Conservation (phyloP, 2,113 vertebrate species). For the Nannobrachium achirus region DNA sequence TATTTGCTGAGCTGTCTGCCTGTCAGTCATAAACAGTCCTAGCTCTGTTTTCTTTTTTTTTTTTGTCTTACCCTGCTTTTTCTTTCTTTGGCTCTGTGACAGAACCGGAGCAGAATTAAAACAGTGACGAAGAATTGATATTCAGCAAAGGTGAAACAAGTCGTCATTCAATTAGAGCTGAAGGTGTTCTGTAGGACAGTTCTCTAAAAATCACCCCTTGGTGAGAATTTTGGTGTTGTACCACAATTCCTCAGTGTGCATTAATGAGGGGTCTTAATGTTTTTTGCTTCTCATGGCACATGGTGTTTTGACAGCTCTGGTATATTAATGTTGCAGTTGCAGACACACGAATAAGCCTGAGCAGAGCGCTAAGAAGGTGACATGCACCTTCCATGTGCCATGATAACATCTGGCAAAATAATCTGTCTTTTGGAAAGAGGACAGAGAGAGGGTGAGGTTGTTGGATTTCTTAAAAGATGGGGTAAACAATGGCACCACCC, state of each 20-base stretch:
- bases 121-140: constrained; percentile 28
- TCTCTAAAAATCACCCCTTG: constrained; percentile 11
- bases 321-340: background rate
- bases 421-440: too few species aligned
- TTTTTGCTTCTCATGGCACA: background rate
- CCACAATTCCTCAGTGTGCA: constrained; percentile 14
- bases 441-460: too few species aligned
- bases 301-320: constrained; percentile 28
- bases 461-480: too few species aligned
- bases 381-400: constrained; percentile 6
- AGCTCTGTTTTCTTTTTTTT: constrained; percentile 57
- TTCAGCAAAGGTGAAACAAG: constrained; percentile 41
- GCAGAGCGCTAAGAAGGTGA: constrained; percentile 19
- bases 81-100: constrained; percentile 35
- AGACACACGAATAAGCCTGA: background rate
- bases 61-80: constrained; percentile 21
- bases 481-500: too few species aligned
- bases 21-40: constrained; percentile 57
- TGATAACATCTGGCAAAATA: too few species aligned
- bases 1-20: constrained; percentile 67
- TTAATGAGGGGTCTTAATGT: constrained; percentile 18
- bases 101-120: constrained; percentile 49
- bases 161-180: constrained; percentile 17
- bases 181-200: constrained; percentile 12
- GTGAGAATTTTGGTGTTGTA: constrained; percentile 2